These are phyloP conservation scores for Stomatorhinus ivindoensis DNA, from an alignment of 2,113 vertebrate species.

Conservation along the genomic window DNA sequence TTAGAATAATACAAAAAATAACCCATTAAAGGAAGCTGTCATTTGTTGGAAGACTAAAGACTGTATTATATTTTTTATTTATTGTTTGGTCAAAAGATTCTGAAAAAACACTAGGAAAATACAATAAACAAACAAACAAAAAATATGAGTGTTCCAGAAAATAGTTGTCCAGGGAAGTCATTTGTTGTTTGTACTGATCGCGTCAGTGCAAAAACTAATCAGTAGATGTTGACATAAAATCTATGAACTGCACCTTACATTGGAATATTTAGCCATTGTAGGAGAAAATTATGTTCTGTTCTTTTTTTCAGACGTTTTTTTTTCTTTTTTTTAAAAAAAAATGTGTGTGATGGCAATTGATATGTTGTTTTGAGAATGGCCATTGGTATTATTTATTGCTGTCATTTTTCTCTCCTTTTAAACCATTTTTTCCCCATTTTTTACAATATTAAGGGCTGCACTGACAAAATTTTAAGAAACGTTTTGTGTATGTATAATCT, in stretches of 20 bases:
- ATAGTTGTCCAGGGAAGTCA: background rate
- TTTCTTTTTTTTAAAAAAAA: background rate
- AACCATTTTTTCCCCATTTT: background rate
- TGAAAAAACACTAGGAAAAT: background rate
- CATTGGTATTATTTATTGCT: background rate
- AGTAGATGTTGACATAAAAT: background rate
- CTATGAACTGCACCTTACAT: slow-evolving; percentile 11
- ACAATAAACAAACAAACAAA: background rate
- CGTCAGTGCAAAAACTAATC: slow-evolving; percentile 21
- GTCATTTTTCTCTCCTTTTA: background rate
- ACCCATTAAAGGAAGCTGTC: background rate
- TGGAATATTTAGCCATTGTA: slow-evolving; percentile 13
- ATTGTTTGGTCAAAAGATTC: background rate
- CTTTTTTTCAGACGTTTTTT: background rate
- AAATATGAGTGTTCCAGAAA: background rate
- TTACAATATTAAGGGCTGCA: slow-evolving; percentile 3
- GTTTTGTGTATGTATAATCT: background rate
- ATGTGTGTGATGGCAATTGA: background rate
- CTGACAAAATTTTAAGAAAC: background rate
- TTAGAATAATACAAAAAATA: background rate
- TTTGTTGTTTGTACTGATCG: background rate
- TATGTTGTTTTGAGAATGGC: background rate
- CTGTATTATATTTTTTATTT: background rate
- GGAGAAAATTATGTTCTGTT: background rate
- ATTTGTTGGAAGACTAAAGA: background rate